Percentiles rank a stretch among this genome's conserved stretches.
Conservation (phyloP, 2,797 vertebrate genomes). For the Syngnathus rostellatus region DNA sequence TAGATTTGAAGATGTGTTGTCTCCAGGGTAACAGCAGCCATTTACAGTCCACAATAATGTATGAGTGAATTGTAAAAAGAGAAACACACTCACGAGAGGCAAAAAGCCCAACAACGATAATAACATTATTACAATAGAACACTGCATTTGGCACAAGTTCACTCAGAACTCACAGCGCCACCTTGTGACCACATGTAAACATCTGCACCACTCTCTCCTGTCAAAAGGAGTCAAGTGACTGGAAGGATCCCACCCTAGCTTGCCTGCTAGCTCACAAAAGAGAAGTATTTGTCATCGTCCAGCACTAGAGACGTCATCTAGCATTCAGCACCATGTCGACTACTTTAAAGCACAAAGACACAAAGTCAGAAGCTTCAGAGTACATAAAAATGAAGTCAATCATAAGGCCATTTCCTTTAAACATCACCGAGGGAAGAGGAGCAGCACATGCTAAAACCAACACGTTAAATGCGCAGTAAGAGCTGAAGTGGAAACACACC, state of each 20-base stretch:
- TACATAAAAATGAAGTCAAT: neutral
- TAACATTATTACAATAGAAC: slow-evolving; percentile 6
- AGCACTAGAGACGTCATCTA: neutral
- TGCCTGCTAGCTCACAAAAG: neutral
- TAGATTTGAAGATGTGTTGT: slow-evolving; percentile 9
- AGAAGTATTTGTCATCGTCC: neutral
- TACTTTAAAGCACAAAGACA: slow-evolving; percentile 3
- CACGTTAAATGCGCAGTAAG: slow-evolving; percentile 15
- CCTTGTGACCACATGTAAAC: slow-evolving; percentile 4
- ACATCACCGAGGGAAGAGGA: slow-evolving; percentile 12
- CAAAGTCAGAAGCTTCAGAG: slow-evolving; percentile 1
- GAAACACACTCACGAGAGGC: slow-evolving; percentile 5
- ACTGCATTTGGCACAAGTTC: slow-evolving; percentile 8
- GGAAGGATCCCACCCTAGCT: neutral
- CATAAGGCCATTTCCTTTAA: slow-evolving; percentile 37
- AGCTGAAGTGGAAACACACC: slow-evolving; percentile 4
- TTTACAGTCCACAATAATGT: slow-evolving; percentile 11
- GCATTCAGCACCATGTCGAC: slow-evolving; percentile 2
- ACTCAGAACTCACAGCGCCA: slow-evolving; percentile 3
- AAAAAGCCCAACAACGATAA: slow-evolving; percentile 2
- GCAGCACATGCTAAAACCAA: slow-evolving; percentile 21
- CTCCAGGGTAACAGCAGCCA: slow-evolving; percentile 32
- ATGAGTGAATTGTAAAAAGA: slow-evolving; percentile 1
- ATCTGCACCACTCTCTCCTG: neutral
- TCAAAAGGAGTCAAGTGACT: neutral